Conservation (phyloP, 2,888 invertebrate genomes). For the Tigriopus californicus region DNA sequence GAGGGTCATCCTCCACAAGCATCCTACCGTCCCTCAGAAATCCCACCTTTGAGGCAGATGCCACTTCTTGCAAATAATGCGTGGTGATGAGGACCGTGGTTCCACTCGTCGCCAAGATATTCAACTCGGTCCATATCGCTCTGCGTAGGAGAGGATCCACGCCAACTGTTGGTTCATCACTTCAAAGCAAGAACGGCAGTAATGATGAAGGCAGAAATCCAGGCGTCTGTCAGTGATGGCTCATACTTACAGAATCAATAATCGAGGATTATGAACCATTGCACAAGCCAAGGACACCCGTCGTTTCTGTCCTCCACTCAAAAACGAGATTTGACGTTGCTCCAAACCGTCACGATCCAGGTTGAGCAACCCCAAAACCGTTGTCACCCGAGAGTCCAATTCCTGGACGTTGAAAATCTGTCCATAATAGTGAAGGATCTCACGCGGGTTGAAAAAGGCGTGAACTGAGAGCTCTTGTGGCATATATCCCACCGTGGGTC, state of each 20-base stretch:
- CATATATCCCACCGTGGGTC: neutral
- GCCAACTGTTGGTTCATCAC: neutral
- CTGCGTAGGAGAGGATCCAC: slow-evolving; percentile 1
- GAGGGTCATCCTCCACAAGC: neutral
- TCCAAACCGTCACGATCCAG: neutral
- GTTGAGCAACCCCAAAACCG: neutral
- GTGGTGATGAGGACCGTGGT: neutral
- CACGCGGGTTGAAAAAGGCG: neutral
- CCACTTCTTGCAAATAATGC: neutral
- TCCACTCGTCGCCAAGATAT: neutral
- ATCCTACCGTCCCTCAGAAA: neutral
- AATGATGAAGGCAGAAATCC: too few relatives aligned
- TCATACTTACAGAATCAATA: neutral
- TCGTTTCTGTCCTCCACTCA: slow-evolving; percentile 1
- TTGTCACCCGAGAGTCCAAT: neutral
- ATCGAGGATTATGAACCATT: neutral
- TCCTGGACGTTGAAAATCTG: neutral
- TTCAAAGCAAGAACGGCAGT: neutral
- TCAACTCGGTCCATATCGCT: neutral
- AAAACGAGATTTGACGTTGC: too few relatives aligned
- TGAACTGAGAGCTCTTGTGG: neutral
- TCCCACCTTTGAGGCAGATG: neutral
- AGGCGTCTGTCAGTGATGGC: too few relatives aligned
- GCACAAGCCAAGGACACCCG: neutral
- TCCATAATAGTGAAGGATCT: neutral